A percentile compares a stretch with the other conserved stretches of the same genome.
phyloP scores from a whole-genome alignment of 2,888 invertebrate genomes.

The Gasteruption jaculator region DNA sequence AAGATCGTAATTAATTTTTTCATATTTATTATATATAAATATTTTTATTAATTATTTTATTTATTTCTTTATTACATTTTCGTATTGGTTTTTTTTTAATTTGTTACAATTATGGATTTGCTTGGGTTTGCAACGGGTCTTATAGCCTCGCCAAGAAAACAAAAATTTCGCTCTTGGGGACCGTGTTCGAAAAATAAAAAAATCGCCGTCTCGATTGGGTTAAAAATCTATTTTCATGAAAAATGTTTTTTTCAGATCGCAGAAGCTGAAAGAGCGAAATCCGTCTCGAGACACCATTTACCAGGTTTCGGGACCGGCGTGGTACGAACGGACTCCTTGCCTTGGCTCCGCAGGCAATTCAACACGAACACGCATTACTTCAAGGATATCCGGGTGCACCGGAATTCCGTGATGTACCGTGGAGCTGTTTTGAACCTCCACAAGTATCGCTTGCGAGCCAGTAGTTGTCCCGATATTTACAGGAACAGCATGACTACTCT shows the following conservation, averaged over 20 bases:
- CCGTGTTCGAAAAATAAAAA: not conserved
- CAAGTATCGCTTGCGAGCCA: conserved; percentile 76
- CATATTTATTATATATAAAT: too few species aligned
- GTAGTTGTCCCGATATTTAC: conserved; percentile 89
- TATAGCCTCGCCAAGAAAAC: conserved; percentile 1
- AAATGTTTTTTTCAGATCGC: conserved; percentile 25
- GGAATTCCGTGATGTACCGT: conserved; percentile 81
- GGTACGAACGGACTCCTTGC: conserved; percentile 47
- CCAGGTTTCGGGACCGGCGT: conserved; percentile 31
- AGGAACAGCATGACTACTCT: conserved; percentile 85
- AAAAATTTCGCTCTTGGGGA: not conserved
- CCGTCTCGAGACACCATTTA: conserved; percentile 35
- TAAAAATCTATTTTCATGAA: not conserved
- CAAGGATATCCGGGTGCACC: conserved; percentile 67
- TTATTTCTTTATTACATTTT: not conserved
- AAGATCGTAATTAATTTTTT: too few species aligned
- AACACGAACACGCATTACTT: conserved; percentile 66
- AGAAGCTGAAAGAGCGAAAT: conserved; percentile 35
- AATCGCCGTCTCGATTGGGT: too few species aligned
- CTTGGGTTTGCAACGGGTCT: not conserved
- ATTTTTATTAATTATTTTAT: too few species aligned
- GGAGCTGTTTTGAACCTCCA: conserved; percentile 81
- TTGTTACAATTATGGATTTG: too few species aligned
- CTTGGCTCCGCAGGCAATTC: conserved; percentile 56
- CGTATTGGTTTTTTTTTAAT: not conserved